Percentiles rank a stretch among this genome's conserved stretches.
Conservation (phyloP, 1,140 invertebrate genomes). For the Caenorhabditis tropicalis region DNA sequence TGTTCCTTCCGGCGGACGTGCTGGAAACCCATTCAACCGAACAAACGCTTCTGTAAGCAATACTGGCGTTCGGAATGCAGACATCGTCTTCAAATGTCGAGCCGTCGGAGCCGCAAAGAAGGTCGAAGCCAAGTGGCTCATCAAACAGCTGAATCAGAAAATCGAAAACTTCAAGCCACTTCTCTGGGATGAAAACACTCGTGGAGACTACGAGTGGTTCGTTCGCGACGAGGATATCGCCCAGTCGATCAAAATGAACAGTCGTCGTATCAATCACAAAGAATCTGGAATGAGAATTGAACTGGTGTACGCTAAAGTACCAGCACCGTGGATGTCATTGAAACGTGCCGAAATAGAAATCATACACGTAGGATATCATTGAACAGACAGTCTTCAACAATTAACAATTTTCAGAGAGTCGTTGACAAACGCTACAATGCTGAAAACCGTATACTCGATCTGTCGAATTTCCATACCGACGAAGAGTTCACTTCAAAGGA, state of each 20-base stretch:
- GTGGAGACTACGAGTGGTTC: constrained; percentile 15
- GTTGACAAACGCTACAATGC: constrained; percentile 19
- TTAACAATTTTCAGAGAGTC: background rate
- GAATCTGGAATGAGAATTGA: background rate
- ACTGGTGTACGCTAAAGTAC: background rate
- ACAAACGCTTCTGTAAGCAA: background rate
- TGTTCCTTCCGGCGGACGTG: too few species aligned
- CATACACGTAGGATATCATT: background rate
- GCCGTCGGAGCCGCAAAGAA: constrained; percentile 8
- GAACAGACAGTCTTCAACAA: too few species aligned
- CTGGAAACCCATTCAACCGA: background rate
- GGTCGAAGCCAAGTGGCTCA: constrained; percentile 4
- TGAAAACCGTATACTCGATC: background rate
- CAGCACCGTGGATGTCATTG: constrained; percentile 12
- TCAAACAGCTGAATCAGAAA: constrained; percentile 27
- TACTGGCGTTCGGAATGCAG: constrained; percentile 8
- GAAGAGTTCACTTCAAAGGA: constrained; percentile 27
- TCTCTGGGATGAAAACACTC: constrained; percentile 2
- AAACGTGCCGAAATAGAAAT: background rate
- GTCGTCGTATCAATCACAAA: background rate
- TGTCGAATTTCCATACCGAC: background rate
- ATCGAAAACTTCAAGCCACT: constrained; percentile 20
- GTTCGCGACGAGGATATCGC: constrained; percentile 30
- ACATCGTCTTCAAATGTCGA: constrained; percentile 9
- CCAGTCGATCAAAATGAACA: background rate